A percentile compares a stretch with the other conserved stretches of the same genome.
These are phyloP conservation scores for Aldabrachelys gigantea DNA, from an alignment of 2,113 vertebrate species.

Conservation along the genomic window DNA sequence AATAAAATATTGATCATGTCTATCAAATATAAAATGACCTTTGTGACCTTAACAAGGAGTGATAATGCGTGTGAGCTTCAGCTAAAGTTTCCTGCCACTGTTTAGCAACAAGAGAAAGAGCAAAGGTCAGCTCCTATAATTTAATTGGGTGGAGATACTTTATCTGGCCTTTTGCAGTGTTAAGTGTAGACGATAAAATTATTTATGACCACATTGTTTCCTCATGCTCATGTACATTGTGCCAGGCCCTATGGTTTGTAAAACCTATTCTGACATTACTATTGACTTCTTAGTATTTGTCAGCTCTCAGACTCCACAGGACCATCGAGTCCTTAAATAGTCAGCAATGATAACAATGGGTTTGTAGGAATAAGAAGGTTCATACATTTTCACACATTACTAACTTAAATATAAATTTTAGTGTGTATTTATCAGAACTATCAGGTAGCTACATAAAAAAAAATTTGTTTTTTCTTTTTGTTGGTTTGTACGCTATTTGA, in stretches of 20 bases:
- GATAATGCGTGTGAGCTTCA: slow-evolving; percentile 5
- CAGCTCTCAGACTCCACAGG: neutral
- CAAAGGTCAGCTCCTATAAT: slow-evolving; percentile 41
- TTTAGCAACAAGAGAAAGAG: slow-evolving; percentile 34
- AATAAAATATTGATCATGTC: neutral
- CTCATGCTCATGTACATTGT: neutral
- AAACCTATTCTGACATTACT: neutral
- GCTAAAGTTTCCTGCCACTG: neutral
- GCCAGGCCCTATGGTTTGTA: neutral
- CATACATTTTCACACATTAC: neutral
- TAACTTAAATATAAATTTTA: too few relatives aligned
- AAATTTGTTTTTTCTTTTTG: neutral
- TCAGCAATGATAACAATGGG: neutral
- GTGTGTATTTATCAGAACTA: neutral
- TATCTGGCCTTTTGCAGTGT: slow-evolving; percentile 13
- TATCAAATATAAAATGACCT: slow-evolving; percentile 13
- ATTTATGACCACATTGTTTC: neutral
- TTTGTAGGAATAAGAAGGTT: neutral
- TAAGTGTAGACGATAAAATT: slow-evolving; percentile 42
- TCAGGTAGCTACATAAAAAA: neutral
- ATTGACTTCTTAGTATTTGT: neutral
- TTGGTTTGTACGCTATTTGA: neutral
- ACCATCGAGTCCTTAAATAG: neutral
- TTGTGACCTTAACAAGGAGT: neutral
- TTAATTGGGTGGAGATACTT: neutral